Percentiles rank a stretch among this genome's conserved stretches.
Conservation (phyloP, 2,888 invertebrate genomes). For the Sylvicola fuscatus region DNA sequence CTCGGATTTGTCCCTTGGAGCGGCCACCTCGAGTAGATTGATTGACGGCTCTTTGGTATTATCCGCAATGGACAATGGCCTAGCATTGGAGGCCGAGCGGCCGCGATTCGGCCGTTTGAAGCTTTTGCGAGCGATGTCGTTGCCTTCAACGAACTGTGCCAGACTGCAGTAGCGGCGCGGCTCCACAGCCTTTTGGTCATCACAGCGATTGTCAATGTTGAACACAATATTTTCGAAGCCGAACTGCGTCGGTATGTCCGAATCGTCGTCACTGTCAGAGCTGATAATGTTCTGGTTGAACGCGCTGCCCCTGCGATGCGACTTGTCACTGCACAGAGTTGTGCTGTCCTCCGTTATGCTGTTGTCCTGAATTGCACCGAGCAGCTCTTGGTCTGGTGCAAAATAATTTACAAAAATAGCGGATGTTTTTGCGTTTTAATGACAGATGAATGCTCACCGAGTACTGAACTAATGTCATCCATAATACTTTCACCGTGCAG, state of each 20-base stretch:
- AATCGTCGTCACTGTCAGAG: slow-evolving; percentile 12
- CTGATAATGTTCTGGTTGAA: neutral
- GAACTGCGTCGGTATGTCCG: slow-evolving; percentile 28
- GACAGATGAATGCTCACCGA: too few relatives aligned
- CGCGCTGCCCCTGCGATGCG: slow-evolving; percentile 7
- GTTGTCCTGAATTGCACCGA: slow-evolving; percentile 42
- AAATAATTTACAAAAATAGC: too few relatives aligned
- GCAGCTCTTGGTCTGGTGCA: slow-evolving; percentile 40
- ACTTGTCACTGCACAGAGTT: slow-evolving; percentile 35
- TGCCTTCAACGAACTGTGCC: slow-evolving; percentile 66
- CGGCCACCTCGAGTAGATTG: too few relatives aligned
- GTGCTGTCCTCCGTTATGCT: slow-evolving; percentile 53
- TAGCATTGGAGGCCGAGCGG: neutral
- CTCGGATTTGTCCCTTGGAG: slow-evolving; percentile 3
- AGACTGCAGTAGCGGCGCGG: slow-evolving; percentile 54
- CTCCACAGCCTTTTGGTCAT: slow-evolving; percentile 27
- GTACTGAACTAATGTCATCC: slow-evolving; percentile 57
- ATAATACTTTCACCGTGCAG: slow-evolving; percentile 58
- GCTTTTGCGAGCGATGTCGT: slow-evolving; percentile 59
- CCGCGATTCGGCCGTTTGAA: slow-evolving; percentile 29
- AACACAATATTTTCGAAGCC: slow-evolving; percentile 56
- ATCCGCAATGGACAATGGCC: slow-evolving; percentile 10
- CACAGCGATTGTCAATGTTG: slow-evolving; percentile 28
- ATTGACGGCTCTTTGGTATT: slow-evolving; percentile 14
- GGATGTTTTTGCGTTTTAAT: too few relatives aligned